phyloP scores from a whole-genome alignment of 2,888 invertebrate species.

The Punctoribates punctum region DNA sequence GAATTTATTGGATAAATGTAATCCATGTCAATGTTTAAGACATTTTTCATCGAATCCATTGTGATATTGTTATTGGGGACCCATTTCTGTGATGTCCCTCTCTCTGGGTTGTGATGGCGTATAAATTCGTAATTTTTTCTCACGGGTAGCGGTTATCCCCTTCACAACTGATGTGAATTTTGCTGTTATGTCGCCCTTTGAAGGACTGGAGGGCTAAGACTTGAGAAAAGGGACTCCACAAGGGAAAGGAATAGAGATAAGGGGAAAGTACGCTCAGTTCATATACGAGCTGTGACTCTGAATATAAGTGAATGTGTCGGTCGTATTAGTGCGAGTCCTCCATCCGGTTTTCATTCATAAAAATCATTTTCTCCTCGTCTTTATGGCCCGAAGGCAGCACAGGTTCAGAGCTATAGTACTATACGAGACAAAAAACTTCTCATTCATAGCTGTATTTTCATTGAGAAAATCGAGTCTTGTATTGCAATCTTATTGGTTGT shows the following conservation, averaged over 20 bases:
- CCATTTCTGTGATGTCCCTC: not conserved
- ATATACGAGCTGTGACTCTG: not conserved
- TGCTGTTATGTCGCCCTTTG: constrained; percentile 30
- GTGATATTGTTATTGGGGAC: not conserved
- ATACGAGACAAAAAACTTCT: constrained; percentile 30
- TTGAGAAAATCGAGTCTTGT: not conserved
- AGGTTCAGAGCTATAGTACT: constrained; percentile 25
- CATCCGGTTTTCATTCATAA: constrained; percentile 41
- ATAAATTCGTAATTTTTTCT: constrained; percentile 27
- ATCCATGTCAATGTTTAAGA: constrained; percentile 25
- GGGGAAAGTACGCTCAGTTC: constrained; percentile 19
- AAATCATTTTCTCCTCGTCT: constrained; percentile 34
- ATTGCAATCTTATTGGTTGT: constrained; percentile 15
- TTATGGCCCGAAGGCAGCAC: constrained; percentile 21
- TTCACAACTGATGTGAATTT: constrained; percentile 29
- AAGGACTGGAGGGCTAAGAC: constrained; percentile 16
- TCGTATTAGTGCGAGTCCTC: constrained; percentile 1
- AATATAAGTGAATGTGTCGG: not conserved
- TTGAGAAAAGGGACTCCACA: not conserved
- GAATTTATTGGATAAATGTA: constrained; percentile 22
- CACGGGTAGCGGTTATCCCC: constrained; percentile 30
- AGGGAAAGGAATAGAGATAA: constrained; percentile 23
- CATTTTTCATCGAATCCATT: constrained; percentile 22
- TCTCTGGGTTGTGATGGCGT: not conserved
- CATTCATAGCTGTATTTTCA: constrained; percentile 33